Conservation (phyloP, 2,888 invertebrate species). For the Ochropleura plecta region DNA sequence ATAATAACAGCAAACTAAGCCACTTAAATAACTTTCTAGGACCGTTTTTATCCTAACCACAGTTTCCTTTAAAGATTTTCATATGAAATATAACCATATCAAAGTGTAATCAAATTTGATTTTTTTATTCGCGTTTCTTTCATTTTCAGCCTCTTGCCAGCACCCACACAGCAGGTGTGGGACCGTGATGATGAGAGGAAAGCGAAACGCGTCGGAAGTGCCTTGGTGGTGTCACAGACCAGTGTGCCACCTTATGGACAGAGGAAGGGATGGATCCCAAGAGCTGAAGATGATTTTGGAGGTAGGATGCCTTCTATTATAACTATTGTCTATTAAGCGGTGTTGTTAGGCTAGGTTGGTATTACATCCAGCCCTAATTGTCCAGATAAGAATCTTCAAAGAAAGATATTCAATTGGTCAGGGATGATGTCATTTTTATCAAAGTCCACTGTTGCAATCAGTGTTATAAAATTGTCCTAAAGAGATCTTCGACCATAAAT, state of each 20-base stretch:
- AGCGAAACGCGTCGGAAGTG: constrained; percentile 90
- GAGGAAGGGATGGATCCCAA: constrained; percentile 98
- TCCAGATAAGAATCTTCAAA: background rate
- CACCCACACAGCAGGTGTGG: constrained; percentile 96
- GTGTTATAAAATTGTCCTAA: too few relatives aligned
- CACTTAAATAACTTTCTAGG: background rate
- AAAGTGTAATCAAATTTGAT: constrained; percentile 18
- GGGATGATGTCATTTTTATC: background rate
- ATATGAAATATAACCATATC: constrained; percentile 38
- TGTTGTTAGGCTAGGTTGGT: background rate
- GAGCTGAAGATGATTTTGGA: constrained; percentile 93
- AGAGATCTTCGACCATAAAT: background rate
- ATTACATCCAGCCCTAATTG: background rate
- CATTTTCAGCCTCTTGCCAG: constrained; percentile 94
- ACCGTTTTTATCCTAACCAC: background rate
- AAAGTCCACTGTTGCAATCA: background rate
- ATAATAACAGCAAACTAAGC: background rate
- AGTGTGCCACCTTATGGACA: constrained; percentile 98
- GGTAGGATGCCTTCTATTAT: constrained; percentile 72
- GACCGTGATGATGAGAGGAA: constrained; percentile 96
- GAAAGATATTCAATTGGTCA: background rate
- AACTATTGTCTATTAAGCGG: background rate
- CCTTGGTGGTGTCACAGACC: constrained; percentile 94
- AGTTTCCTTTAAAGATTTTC: background rate
- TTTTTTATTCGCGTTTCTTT: background rate